Percentiles rank a stretch among this genome's conserved stretches.
Evolutionary conservation across 2,888 invertebrate species (phyloP).

Genomic region (Corbicula japonica): DNA sequence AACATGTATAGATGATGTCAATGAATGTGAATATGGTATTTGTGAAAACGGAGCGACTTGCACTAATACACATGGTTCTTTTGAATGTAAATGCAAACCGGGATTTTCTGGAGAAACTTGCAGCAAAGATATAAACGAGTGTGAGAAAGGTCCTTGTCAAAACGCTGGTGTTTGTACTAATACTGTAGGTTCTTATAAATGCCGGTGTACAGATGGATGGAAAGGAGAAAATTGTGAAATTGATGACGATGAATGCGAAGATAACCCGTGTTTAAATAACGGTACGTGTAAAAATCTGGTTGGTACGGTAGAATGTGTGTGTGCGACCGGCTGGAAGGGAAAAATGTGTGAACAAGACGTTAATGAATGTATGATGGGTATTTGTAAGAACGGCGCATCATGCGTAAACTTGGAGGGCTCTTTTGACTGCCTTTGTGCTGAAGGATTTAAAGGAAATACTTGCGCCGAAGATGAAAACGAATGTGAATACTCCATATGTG

Average conservation of each 20-base stretch:
- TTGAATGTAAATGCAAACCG: constrained; percentile 28
- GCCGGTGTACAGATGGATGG: constrained; percentile 29
- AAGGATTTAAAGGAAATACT: constrained; percentile 17
- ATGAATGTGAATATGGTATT: constrained; percentile 34
- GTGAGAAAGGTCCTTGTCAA: constrained; percentile 6
- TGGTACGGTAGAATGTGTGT: constrained; percentile 63
- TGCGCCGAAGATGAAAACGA: constrained; percentile 53
- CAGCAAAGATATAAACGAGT: constrained; percentile 45
- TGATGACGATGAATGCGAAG: constrained; percentile 42
- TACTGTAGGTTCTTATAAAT: constrained; percentile 26
- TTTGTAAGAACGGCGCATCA: constrained; percentile 49
- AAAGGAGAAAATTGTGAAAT: constrained; percentile 46
- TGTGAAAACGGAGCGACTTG: constrained; percentile 38
- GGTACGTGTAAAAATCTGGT: constrained; percentile 61
- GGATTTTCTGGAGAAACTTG: constrained; percentile 34
- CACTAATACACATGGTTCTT: constrained; percentile 28
- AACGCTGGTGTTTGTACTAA: constrained; percentile 35
- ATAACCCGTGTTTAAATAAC: constrained; percentile 57
- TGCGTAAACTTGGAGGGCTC: constrained; percentile 58
- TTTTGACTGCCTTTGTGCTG: constrained; percentile 25
- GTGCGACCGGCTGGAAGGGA: constrained; percentile 63
- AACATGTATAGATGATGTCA: constrained; percentile 29
- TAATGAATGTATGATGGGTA: constrained; percentile 32
- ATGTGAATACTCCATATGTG: constrained; percentile 50
- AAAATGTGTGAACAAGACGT: constrained; percentile 23